Percentiles rank a stretch among this genome's conserved stretches.
Conservation (phyloP, 2,113 vertebrate genomes). For the Lagopus leucura region DNA sequence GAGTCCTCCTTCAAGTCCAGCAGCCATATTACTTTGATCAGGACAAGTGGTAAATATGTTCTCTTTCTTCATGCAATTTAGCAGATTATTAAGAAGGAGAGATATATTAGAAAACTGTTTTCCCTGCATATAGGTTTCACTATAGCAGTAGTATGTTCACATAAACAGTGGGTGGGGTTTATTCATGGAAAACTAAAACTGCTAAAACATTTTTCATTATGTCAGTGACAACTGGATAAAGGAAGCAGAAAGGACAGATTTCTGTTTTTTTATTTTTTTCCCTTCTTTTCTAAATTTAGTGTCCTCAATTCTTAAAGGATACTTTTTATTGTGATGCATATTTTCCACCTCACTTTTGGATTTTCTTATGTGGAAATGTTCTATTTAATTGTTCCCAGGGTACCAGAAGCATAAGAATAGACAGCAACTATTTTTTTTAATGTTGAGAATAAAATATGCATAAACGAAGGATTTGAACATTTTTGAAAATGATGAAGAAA, state of each 20-base stretch:
- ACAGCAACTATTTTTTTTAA: background rate
- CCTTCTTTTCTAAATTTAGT: background rate
- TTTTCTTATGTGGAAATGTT: background rate
- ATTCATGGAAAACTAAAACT: background rate
- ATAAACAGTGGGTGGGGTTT: background rate
- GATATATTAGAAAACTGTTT: background rate
- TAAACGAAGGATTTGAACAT: background rate
- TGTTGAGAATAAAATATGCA: background rate
- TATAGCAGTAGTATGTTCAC: fast-evolving
- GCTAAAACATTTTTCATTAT: background rate
- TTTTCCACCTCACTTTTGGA: background rate
- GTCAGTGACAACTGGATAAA: background rate
- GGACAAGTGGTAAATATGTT: background rate
- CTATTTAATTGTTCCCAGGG: background rate
- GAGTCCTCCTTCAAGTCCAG: background rate
- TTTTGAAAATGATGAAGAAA: background rate
- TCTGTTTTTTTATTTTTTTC: background rate
- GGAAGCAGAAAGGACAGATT: background rate
- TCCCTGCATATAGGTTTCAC: background rate
- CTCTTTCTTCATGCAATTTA: background rate
- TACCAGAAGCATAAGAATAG: background rate
- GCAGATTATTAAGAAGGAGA: background rate
- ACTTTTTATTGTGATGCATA: background rate
- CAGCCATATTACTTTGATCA: background rate
- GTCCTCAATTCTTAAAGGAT: background rate